Conservation (phyloP, 2,888 invertebrate species). For the Sinopyrophorus schimmeli region DNA sequence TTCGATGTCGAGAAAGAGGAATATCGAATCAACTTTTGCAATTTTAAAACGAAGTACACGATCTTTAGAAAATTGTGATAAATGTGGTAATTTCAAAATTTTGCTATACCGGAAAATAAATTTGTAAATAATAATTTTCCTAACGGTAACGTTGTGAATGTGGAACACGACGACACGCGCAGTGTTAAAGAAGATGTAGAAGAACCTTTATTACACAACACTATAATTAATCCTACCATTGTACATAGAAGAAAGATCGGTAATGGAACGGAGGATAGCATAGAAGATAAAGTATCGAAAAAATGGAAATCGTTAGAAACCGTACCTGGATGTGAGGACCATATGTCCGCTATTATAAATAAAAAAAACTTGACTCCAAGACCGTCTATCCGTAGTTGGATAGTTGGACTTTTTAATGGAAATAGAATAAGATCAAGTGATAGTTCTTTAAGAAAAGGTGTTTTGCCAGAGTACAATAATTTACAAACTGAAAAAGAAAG, state of each 20-base stretch:
- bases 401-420: conserved; percentile 74
- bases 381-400: conserved; percentile 71
- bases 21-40: conserved; percentile 31
- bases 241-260: conserved; percentile 47
- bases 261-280: conserved; percentile 48
- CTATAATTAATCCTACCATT: conserved; percentile 41
- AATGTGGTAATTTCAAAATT: conserved; percentile 52
- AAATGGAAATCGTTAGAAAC: conserved; percentile 81
- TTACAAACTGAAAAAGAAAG: conserved; percentile 63
- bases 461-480: conserved; percentile 59
- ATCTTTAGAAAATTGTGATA: conserved; percentile 59
- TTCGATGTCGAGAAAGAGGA: conserved; percentile 36
- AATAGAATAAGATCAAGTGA: conserved; percentile 70
- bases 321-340: conserved; percentile 55
- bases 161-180: conserved; percentile 47
- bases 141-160: conserved; percentile 58
- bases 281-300: conserved; percentile 58
- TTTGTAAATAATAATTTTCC: conserved; percentile 60
- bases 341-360: conserved; percentile 50
- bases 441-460: conserved; percentile 60
- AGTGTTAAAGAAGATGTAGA: conserved; percentile 52
- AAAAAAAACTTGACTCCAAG: conserved; percentile 64
- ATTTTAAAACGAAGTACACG: conserved; percentile 39
- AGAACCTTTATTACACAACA: conserved; percentile 53
- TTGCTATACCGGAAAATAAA: conserved; percentile 55